phyloP scores from a whole-genome alignment of 2,113 vertebrate species.

The Ceyx margarethae region DNA sequence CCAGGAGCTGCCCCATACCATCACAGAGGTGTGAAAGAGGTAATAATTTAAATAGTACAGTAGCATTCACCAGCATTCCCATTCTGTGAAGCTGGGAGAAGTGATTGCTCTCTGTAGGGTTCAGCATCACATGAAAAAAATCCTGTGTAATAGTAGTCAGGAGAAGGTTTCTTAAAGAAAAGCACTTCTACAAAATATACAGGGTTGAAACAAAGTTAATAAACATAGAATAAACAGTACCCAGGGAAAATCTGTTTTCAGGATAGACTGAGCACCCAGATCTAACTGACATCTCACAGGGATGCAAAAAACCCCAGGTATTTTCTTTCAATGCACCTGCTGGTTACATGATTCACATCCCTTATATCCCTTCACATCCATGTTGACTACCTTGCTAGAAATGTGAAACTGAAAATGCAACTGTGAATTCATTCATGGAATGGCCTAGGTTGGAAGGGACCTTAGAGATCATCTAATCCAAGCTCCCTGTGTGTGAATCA shows the following conservation, averaged over 20 bases:
- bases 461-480: too few species aligned
- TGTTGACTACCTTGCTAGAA: too few species aligned
- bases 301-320: background rate
- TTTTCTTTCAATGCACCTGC: background rate
- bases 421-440: too few species aligned
- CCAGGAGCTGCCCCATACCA: background rate
- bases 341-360: background rate
- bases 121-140: background rate
- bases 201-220: background rate
- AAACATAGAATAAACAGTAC: background rate
- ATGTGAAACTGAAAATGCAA: too few species aligned
- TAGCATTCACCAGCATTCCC: background rate
- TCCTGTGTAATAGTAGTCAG: background rate
- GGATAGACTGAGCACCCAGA: background rate
- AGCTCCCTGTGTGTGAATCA: background rate
- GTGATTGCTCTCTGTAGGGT: background rate
- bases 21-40: rapidly evolving
- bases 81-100: background rate
- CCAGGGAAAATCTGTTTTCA: background rate
- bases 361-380: too few species aligned
- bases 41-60: background rate
- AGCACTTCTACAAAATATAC: background rate
- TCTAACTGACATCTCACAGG: background rate
- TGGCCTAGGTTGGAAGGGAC: too few species aligned
- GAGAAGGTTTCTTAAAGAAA: background rate